A percentile compares a stretch with the other conserved stretches of the same genome.
Conservation (phyloP, 92 coral and sea anemone species). For the Epizoanthus rinbou region DNA sequence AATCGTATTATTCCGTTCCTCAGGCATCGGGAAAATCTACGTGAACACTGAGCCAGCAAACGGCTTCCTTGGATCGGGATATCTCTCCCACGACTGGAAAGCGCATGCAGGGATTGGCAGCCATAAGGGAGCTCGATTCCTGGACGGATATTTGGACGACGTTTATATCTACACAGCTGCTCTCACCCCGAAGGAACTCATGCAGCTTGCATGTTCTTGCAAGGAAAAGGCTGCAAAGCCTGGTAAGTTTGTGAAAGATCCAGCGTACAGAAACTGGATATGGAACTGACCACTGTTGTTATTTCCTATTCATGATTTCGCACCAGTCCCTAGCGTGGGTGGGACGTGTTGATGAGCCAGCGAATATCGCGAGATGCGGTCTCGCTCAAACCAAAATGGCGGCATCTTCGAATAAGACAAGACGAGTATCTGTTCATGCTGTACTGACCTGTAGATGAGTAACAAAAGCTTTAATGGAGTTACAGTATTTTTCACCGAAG, state of each 20-base stretch:
- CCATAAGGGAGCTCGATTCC: slow-evolving; percentile 67
- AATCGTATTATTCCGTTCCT: neutral
- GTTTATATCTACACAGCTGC: slow-evolving; percentile 75
- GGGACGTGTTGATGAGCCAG: too few species aligned
- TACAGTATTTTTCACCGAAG: too few species aligned
- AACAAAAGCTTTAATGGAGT: too few species aligned
- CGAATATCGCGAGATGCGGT: too few species aligned
- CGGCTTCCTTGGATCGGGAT: slow-evolving; percentile 50
- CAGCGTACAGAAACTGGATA: too few species aligned
- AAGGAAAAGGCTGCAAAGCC: slow-evolving; percentile 43
- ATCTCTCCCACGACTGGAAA: slow-evolving; percentile 71
- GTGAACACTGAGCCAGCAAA: slow-evolving; percentile 60
- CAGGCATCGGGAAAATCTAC: slow-evolving; percentile 67
- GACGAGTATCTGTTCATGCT: too few species aligned
- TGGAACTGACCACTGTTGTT: too few species aligned
- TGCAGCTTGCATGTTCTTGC: slow-evolving; percentile 77
- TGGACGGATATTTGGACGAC: slow-evolving; percentile 73
- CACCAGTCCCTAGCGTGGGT: too few species aligned
- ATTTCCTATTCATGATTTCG: too few species aligned
- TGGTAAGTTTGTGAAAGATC: neutral
- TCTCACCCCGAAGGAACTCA: slow-evolving; percentile 50
- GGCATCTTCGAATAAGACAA: too few species aligned
- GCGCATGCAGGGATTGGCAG: slow-evolving; percentile 74
- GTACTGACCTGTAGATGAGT: too few species aligned
- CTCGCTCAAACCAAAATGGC: too few species aligned